phyloP scores from a whole-genome alignment of 35 echinoderm and acorn worm genomes.

The Holothuria glaberrima region DNA sequence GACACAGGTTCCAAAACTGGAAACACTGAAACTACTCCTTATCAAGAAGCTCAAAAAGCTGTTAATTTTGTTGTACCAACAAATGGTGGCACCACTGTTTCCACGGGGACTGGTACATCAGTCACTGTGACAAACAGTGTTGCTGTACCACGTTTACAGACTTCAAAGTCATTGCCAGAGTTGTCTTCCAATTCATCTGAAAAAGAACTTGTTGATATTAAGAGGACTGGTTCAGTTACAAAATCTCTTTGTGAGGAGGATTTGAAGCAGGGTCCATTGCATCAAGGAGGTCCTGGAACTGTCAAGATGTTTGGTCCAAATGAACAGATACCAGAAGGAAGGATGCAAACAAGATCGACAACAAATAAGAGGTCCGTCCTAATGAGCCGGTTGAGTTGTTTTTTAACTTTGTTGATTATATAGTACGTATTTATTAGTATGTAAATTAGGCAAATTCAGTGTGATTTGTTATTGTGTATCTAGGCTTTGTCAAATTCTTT shows the following conservation, averaged over 20 bases:
- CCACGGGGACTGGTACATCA: not conserved
- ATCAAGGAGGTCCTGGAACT: not conserved
- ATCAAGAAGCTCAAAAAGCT: too few species aligned
- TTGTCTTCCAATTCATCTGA: not conserved
- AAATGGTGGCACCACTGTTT: too few species aligned
- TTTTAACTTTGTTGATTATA: too few species aligned
- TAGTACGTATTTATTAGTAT: too few species aligned
- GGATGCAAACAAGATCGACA: not conserved
- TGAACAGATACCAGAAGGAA: not conserved
- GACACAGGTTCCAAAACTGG: not conserved
- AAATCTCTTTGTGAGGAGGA: conserved; percentile 22
- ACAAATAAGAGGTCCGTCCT: not conserved
- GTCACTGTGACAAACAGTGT: not conserved
- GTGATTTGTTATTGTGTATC: too few species aligned
- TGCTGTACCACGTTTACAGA: conserved; percentile 6
- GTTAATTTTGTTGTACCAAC: too few species aligned
- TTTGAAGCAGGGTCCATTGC: not conserved
- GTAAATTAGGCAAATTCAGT: too few species aligned
- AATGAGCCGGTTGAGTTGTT: not conserved
- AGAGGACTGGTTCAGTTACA: not conserved
- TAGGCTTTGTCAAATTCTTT: too few species aligned
- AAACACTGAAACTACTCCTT: not conserved
- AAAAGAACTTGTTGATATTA: too few species aligned
- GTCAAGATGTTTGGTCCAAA: too few species aligned
- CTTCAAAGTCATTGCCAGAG: not conserved